Evolutionary conservation across 2,797 vertebrate genomes (phyloP), one percentile per base, ranked within the genome.

Genomic region (Psittacula echo): DNA sequence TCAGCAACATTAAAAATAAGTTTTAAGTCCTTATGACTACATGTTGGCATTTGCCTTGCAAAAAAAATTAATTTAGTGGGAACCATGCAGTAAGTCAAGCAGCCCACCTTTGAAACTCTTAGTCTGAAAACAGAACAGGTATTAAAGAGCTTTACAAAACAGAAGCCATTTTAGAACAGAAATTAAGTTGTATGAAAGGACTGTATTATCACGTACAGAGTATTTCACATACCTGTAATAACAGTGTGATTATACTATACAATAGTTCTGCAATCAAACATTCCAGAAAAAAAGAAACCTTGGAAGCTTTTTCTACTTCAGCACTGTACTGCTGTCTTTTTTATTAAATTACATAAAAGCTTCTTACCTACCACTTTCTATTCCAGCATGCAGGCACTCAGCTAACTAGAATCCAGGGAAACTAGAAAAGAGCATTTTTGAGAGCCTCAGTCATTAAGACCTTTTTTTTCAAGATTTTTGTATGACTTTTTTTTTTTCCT

Each of bases 1-100:
- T 45, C 74, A 73, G 58, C 30, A 91, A 56, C 48, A 77, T 77
- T 74, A 89, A 85, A 95, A 92, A 64, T 71, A 92, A 94, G 91
- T 71, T 60, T 64, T 22, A 91, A 68, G 27, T 83, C 27, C 75
- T 85, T 83, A 87, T 61, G 68, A 87, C 41, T 76, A 34, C 27
- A 71, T 74, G 91, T 45, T 65, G 61, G 29, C 75, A 64, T 94
- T 74, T 29, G 1, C 87, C 85, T 87, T 61, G 7, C 65, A 92
- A 85, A 76, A 47, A 44, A 92, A 93, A 67, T 68, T 20, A 41
- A 66, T 85, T 82, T 62, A 90, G 50, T 58, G 74, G 60, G 24
- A 82, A 29, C 32, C 17, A 53, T 51, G 78, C 42, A 1, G 0
- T 45, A 91, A 74, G 47, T 64, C 87, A 90, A 82, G 62, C 5